These are phyloP conservation scores for Dendronephthya gigantea DNA, from an alignment of 64 coral and sea anemone genomes.

Conservation along the genomic window DNA sequence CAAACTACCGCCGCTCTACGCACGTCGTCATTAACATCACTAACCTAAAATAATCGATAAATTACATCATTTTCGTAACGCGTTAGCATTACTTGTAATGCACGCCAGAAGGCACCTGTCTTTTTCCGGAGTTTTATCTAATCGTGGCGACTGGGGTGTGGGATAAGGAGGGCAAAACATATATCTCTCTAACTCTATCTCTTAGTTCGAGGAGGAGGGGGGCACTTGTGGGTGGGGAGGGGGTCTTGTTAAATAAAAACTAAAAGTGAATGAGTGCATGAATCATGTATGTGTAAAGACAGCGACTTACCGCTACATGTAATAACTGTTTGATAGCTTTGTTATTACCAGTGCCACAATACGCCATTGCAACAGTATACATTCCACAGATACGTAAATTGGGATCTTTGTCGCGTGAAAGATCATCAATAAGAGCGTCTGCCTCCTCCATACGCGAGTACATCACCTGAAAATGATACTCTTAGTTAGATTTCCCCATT, in stretches of 20 bases:
- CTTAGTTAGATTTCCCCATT: no score
- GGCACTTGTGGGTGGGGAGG: no score
- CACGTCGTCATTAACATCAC: conserved; percentile 97
- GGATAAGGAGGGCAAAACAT: no score
- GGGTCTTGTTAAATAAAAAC: no score
- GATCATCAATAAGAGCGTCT: conserved; percentile 81
- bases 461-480: conserved; percentile 48
- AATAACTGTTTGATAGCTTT: conserved; percentile 89
- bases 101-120: no score
- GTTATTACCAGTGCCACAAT: conserved; percentile 96
- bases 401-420: conserved; percentile 83
- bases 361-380: conserved; percentile 96
- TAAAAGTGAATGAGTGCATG: neutral
- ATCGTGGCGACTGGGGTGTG: no score
- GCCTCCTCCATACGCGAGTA: conserved; percentile 98
- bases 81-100: no score
- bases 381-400: conserved; percentile 87
- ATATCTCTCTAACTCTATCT: no score
- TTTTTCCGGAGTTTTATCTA: no score
- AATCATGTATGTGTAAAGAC: no score
- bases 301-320: conserved; percentile 86
- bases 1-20: conserved; percentile 87
- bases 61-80: neutral
- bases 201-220: no score
- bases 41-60: conserved; percentile 46